These are phyloP conservation scores for Luperina nickerlii DNA, from an alignment of 2,888 invertebrate species.

Conservation along the genomic window DNA sequence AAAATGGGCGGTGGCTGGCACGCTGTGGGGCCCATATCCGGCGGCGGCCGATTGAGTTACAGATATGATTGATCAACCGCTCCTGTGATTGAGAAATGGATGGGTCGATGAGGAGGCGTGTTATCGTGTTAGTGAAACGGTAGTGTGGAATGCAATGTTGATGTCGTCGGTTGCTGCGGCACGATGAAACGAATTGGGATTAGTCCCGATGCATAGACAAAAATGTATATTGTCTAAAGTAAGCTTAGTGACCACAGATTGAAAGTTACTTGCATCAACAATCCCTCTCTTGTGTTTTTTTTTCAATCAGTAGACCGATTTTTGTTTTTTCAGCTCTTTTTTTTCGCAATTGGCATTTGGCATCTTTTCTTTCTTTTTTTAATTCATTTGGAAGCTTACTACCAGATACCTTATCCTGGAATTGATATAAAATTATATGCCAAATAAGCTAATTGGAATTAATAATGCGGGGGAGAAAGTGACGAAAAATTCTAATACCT, in stretches of 20 bases:
- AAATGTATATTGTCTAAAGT: background rate
- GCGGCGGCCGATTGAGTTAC: constrained; percentile 74
- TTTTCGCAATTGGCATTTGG: too few species aligned
- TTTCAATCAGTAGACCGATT: rapidly evolving
- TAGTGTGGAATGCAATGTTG: constrained; percentile 7
- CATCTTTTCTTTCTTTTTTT: too few species aligned
- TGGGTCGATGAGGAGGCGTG: constrained; percentile 44
- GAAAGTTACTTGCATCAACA: background rate
- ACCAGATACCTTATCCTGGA: too few species aligned
- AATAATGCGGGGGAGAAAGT: too few species aligned
- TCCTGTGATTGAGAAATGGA: constrained; percentile 73
- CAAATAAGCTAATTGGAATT: too few species aligned
- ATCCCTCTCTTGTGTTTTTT: background rate
- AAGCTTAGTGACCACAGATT: background rate
- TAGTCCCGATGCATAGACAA: background rate
- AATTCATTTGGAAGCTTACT: too few species aligned
- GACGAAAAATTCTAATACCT: too few species aligned
- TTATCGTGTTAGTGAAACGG: constrained; percentile 32
- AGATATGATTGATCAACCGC: constrained; percentile 78
- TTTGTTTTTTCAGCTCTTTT: too few species aligned
- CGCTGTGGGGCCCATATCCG: constrained; percentile 82
- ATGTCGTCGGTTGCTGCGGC: background rate
- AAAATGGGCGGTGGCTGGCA: constrained; percentile 80
- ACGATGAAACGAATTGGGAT: background rate
- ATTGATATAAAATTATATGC: too few species aligned